Base-by-base conservation (phyloP, 2,888 invertebrate genomes). In the Plebejus melissa region DNA sequence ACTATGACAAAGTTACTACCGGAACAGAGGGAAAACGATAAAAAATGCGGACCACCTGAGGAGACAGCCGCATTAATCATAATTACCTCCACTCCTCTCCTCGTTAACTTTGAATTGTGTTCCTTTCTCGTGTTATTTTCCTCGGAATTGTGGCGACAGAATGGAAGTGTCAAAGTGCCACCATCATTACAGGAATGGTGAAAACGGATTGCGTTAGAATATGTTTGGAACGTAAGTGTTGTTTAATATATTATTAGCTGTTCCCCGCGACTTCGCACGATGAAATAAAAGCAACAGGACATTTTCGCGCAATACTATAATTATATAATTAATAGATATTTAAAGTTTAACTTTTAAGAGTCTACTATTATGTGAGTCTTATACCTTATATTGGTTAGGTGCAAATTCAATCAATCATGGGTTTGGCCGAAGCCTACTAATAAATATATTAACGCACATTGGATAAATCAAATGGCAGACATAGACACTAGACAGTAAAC, bases 81-180 rank as follows among this genome's bases (percentile, higher is more conserved):
- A 72, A 72, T 72, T 72, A 72, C 72, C 72, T 5, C 28, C 72
- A 16, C 50, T 32, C 54, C 54, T 32, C 72, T 13, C 65, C 32
- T 72, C 72, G 50, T 72, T 50, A 72, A 22, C 50, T 54, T 54
- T 38, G 70, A 41, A 72, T 72, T 54, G 72, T 54, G 54, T 54
- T 50, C 54, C 72, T 54, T 71, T 54, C 22, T 54, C 32, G 46
- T 32, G 54, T 54, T 50, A 72, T 32, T 72, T 16, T 54, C 50
- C 13, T 3, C 50, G 32, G 7, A 65, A 65, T 65, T 65, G 65
- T 65, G 54, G 0, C 41, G 16, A 4, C 54, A 1, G 54, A 72
- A 72, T 54, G 54, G 46, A 50, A 72, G 28, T 32, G 72, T 72
- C 72, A 72, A 72, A 65, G 16, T 65, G 65, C 13, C 65, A 58